Evolutionary conservation across 2,888 invertebrate genomes (phyloP).

Genomic region (Flabesymbios commensalis): DNA sequence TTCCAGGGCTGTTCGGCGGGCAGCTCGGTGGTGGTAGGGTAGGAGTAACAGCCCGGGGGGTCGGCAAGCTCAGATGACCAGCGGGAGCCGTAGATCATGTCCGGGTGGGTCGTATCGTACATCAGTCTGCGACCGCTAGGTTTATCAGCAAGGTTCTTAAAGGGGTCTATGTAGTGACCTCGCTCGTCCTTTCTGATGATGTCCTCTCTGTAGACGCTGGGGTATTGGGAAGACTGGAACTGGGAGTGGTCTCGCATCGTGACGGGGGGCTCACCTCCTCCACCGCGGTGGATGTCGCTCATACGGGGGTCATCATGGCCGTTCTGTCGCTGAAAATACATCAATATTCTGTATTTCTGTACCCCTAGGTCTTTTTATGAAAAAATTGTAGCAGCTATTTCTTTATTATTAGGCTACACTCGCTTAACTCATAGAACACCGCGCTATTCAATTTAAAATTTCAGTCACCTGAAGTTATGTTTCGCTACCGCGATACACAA

Average conservation of each 20-base stretch:
- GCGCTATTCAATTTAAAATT: too few species aligned
- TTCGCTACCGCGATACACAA: too few species aligned
- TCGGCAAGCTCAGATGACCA: conserved; percentile 37
- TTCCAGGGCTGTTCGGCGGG: conserved; percentile 31
- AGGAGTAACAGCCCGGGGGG: conserved; percentile 31
- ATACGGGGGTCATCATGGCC: too few species aligned
- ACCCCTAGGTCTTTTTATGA: too few species aligned
- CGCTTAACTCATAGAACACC: too few species aligned
- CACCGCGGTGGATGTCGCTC: too few species aligned
- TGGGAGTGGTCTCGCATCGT: conserved; percentile 7
- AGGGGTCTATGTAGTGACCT: conserved; percentile 35
- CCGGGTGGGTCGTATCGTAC: conserved; percentile 36
- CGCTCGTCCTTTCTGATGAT: conserved; percentile 30
- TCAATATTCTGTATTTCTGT: too few species aligned
- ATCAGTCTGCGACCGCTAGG: conserved; percentile 31
- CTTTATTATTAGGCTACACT: too few species aligned
- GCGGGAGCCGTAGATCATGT: conserved; percentile 38
- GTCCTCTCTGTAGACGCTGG: conserved; percentile 27
- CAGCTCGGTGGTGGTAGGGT: conserved; percentile 31
- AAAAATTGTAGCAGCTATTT: too few species aligned
- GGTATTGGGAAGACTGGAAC: conserved; percentile 25
- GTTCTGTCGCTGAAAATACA: too few species aligned
- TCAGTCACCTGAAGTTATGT: too few species aligned
- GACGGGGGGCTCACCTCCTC: too few species aligned
- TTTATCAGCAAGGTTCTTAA: conserved; percentile 23